Conservation (phyloP, 2,797 vertebrate species). For the Sebastes trivittatus region DNA sequence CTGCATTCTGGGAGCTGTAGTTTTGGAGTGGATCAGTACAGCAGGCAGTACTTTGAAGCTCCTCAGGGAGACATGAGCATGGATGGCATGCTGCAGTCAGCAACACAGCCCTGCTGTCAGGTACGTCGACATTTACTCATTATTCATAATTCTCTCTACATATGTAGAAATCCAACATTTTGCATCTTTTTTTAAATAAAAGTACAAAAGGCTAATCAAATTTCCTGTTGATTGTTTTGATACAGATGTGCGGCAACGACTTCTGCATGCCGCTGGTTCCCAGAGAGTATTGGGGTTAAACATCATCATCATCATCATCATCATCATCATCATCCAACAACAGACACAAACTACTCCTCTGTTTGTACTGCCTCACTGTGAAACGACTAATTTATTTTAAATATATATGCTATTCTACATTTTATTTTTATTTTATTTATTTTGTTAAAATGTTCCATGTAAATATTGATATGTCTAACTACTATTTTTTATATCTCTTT, state of each 20-base stretch:
- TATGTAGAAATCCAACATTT: accelerated
- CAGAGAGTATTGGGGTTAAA: constrained; percentile 79
- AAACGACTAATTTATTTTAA: constrained; percentile 75
- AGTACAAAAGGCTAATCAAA: not conserved
- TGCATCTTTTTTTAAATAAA: not conserved
- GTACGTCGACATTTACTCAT: constrained; percentile 51
- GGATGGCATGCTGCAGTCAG: constrained; percentile 59
- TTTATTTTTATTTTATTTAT: constrained; percentile 74
- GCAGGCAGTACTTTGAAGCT: constrained; percentile 33
- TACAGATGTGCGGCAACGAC: constrained; percentile 78
- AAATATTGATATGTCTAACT: constrained; percentile 79
- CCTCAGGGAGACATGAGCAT: constrained; percentile 58
- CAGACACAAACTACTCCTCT: constrained; percentile 52
- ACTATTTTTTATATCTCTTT: constrained; percentile 74
- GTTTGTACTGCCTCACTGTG: constrained; percentile 69
- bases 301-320: not conserved
- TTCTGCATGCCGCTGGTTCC: constrained; percentile 74
- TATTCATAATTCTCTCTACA: not conserved
- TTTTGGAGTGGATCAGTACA: constrained; percentile 62
- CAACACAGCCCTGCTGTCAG: constrained; percentile 74
- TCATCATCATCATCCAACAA: constrained; percentile 44
- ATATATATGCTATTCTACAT: constrained; percentile 66
- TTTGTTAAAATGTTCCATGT: constrained; percentile 73
- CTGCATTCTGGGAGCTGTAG: constrained; percentile 71
- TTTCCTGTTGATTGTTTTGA: not conserved